Percentiles rank a stretch among this genome's conserved stretches.
These are phyloP conservation scores for Falcaria lacertinaria DNA, from an alignment of 2,888 invertebrate species.

Conservation along the genomic window DNA sequence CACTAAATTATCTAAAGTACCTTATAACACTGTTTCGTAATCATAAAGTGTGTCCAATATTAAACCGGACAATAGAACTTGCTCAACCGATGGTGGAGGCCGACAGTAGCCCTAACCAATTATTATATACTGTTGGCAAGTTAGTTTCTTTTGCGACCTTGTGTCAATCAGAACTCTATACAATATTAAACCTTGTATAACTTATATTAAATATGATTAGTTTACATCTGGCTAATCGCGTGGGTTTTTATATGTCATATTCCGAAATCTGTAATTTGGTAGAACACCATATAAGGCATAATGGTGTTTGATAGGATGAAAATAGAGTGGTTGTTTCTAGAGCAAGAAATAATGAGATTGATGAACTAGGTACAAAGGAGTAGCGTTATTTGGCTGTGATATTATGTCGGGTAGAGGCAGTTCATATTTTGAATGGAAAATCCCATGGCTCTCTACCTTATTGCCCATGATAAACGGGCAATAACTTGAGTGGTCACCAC, in stretches of 20 bases:
- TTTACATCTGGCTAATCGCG: neutral
- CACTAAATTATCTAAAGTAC: neutral
- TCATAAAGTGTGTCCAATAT: neutral
- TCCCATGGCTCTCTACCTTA: no score
- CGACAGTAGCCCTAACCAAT: slow-evolving; percentile 12
- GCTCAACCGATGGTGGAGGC: slow-evolving; percentile 6
- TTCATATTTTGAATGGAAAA: no score
- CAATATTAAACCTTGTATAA: neutral
- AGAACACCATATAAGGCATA: neutral
- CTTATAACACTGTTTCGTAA: neutral
- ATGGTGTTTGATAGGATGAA: neutral
- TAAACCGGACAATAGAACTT: slow-evolving; percentile 1
- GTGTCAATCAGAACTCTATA: neutral
- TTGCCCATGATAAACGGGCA: no score
- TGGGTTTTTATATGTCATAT: neutral
- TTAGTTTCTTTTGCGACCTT: neutral
- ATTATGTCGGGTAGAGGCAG: no score
- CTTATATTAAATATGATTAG: no score
- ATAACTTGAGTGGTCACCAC: no score
- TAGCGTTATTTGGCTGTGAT: no score
- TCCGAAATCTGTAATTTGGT: neutral
- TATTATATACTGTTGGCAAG: slow-evolving; percentile 7
- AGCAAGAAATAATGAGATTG: no score
- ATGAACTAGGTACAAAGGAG: no score
- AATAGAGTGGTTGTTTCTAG: no score